Evolutionary conservation across 2,888 invertebrate genomes (phyloP), one percentile per base, ranked within the genome.

Genomic region (Stenurella melanura): DNA sequence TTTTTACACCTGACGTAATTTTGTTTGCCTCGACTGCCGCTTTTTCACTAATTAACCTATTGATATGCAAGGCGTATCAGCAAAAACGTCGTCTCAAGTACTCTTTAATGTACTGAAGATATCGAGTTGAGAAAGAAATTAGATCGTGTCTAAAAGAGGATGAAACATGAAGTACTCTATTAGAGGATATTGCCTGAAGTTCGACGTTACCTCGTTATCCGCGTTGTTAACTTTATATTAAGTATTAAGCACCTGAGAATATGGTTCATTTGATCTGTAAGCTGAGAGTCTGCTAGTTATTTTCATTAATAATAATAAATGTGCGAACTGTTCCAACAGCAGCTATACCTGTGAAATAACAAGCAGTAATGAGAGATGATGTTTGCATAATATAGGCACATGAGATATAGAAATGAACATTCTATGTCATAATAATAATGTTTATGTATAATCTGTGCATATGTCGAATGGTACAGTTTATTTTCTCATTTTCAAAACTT

Each of bases 41-140:
- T 50, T n/a, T 50, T n/a, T n/a, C 50, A n/a, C 12, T 50, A 50
- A 50, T n/a, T 50, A 50, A n/a, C 50, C 50, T 6, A 50, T 50
- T 50, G 50, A 50, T 50, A 50, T 50, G 50, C 50, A 50, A 50
- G 50, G 50, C n/a, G 50, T 50, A 50, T 50, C 50, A 50, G 50
- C 50, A 50, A 50, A n/a, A 50, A 50, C 50, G 50, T 7, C 50
- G n/a, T 50, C 50, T 50, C 50, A 50, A 50, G 50, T n/a, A 50
- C n/a, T 50, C 50, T 50, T 50, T 50, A 50, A 50, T 50, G 50
- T 50, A n/a, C 50, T n/a, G 50, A 15, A 50, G 50, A 50, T n/a
- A 50, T n/a, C 50, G n/a, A 50, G 50, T 50, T 50, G 5, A 50
- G 15, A 50, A 50, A 50, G 50, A n/a, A 50, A 50, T 50, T 50